phyloP scores from a whole-genome alignment of 2,888 invertebrate genomes.

The Metacarcinus magister region DNA sequence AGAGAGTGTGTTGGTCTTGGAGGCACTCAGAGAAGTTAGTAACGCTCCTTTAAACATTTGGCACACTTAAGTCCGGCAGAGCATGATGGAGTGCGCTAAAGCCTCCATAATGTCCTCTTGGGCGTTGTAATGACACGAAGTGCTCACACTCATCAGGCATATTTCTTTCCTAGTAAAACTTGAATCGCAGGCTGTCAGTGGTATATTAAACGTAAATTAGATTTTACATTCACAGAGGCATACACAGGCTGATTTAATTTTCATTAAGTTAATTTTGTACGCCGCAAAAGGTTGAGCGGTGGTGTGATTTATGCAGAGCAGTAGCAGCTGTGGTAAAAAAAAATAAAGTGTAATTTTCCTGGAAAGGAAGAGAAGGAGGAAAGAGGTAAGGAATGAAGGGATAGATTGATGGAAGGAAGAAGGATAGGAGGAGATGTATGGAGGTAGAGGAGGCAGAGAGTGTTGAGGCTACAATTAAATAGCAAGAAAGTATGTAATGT shows the following conservation, averaged over 20 bases:
- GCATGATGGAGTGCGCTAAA: not conserved
- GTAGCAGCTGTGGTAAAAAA: not conserved
- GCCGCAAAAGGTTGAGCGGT: not conserved
- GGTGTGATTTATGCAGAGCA: not conserved
- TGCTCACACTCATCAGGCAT: not conserved
- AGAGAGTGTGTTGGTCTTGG: not conserved
- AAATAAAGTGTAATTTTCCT: not conserved
- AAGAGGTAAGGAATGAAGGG: not conserved
- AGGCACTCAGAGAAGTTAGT: constrained; percentile 42
- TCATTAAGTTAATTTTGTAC: not conserved
- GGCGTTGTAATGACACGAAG: not conserved
- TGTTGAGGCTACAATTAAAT: not conserved
- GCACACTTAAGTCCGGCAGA: not conserved
- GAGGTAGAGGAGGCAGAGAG: not conserved
- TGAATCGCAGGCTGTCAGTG: not conserved
- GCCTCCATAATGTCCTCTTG: not conserved
- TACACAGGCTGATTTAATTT: not conserved
- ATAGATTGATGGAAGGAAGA: not conserved
- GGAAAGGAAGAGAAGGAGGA: not conserved
- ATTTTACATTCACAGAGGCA: not conserved
- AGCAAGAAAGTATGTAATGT: not conserved
- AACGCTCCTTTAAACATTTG: constrained; percentile 8
- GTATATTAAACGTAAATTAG: not conserved
- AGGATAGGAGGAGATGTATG: not conserved
- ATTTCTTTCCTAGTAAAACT: not conserved